Percentiles rank a stretch among this genome's conserved stretches.
These are phyloP conservation scores for Apodemus sylvaticus DNA, from an alignment of 2,113 vertebrate species.

Conservation along the genomic window DNA sequence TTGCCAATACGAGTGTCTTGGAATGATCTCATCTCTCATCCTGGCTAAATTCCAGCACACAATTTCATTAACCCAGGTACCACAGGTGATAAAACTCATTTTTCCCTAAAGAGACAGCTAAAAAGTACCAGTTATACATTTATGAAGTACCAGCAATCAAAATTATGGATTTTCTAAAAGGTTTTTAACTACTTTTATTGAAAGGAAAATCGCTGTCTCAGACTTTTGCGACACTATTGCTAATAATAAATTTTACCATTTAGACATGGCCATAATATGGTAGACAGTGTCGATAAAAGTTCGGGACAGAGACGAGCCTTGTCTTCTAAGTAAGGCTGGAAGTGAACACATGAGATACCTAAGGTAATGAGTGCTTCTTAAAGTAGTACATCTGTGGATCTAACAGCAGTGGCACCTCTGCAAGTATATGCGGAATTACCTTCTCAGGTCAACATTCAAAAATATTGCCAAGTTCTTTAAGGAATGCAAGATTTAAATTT, in stretches of 20 bases:
- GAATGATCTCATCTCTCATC: slow-evolving; percentile 91
- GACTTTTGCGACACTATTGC: slow-evolving; percentile 91
- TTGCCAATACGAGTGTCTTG: slow-evolving; percentile 88
- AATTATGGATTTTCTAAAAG: slow-evolving; percentile 94
- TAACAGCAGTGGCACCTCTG: rapidly evolving
- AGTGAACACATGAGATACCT: slow-evolving; percentile 82
- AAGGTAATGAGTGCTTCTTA: slow-evolving; percentile 80
- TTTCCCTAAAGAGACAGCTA: slow-evolving; percentile 94
- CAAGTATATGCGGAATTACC: neutral
- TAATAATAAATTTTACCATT: slow-evolving; percentile 92
- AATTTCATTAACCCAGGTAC: slow-evolving; percentile 94
- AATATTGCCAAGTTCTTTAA: neutral
- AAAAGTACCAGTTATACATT: slow-evolving; percentile 94
- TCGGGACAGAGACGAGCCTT: slow-evolving; percentile 86
- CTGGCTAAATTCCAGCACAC: slow-evolving; percentile 91
- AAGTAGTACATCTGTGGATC: neutral
- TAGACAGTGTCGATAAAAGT: slow-evolving; percentile 90
- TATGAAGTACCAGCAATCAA: slow-evolving; percentile 93
- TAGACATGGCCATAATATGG: slow-evolving; percentile 86
- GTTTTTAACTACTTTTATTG: slow-evolving; percentile 94
- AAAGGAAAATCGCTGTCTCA: slow-evolving; percentile 93
- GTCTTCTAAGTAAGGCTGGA: slow-evolving; percentile 87
- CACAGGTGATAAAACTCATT: slow-evolving; percentile 94
- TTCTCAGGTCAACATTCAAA: neutral
- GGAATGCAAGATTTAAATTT: neutral